phyloP scores from a whole-genome alignment of 2,888 invertebrate genomes.

The Macrosoma leucophasiata region DNA sequence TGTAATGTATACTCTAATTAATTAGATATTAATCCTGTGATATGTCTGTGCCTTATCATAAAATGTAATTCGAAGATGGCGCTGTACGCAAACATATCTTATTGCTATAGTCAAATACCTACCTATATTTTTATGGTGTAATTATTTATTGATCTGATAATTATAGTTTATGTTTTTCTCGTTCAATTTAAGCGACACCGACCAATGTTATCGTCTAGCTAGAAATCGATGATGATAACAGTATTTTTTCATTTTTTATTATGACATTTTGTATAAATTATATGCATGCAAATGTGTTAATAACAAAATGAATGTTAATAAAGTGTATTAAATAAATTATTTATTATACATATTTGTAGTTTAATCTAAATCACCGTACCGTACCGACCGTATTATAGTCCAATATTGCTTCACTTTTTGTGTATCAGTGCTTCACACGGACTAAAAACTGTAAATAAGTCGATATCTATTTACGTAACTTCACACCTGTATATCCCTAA shows the following conservation, averaged over 20 bases:
- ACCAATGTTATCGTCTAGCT: no score
- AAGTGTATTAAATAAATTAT: slow-evolving; percentile 2
- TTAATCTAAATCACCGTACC: neutral
- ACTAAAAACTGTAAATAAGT: no score
- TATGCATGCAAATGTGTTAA: slow-evolving; percentile 9
- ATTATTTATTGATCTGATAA: slow-evolving; percentile 19
- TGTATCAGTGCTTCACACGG: no score
- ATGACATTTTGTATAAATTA: slow-evolving; percentile 16
- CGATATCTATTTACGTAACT: no score
- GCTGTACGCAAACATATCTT: slow-evolving; percentile 51
- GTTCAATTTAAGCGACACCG: slow-evolving; percentile 9
- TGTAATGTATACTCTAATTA: slow-evolving; percentile 30
- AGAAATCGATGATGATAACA: no score
- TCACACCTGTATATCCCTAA: no score
- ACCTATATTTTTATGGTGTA: slow-evolving; percentile 17
- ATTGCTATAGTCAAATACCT: slow-evolving; percentile 26
- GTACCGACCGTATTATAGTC: no score
- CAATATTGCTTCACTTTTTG: no score
- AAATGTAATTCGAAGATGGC: slow-evolving; percentile 51
- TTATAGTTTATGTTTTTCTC: slow-evolving; percentile 16
- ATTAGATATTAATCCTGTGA: slow-evolving; percentile 66
- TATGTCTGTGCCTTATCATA: slow-evolving; percentile 70
- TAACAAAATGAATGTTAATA: slow-evolving; percentile 1
- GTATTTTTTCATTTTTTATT: slow-evolving; percentile 26
- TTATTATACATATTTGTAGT: neutral